Evolutionary conservation across 2,797 vertebrate genomes (phyloP), one percentile per base, ranked within the genome.

Genomic region (Platyrinchus mystaceus): DNA sequence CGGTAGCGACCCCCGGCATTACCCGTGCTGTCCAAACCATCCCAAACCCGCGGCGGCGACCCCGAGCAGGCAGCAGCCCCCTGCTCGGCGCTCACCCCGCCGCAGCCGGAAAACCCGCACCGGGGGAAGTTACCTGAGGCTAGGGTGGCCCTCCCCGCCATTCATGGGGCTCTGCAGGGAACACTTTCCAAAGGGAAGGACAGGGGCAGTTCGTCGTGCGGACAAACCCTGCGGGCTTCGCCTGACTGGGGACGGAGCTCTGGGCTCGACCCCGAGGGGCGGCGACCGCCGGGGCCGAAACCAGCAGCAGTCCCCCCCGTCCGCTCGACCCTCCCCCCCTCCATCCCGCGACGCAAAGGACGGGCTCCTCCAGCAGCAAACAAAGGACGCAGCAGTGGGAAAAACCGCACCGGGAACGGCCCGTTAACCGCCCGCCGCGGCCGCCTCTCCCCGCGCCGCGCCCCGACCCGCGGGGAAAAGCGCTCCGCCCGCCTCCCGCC

Each of bases 151-250:
- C 55, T 30, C 21, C 73, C n/a, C 26, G 27, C 39, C 76, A 28
- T 16, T 39, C 24, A 32, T 0, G 55, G 32, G 19, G 30, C 66
- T 58, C 67, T 20, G 52, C 41, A 19, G 14, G 0, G 17, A 70
- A 6, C 4, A 20, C 30, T 26, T 41, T 10, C 2, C 66, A 1
- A 44, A 7, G 44, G 62, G 24, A 41, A 30, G 26, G 73, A 14
- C 60, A 9, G 73, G 32, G 46, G 13, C 37, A 16, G n/a, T 8
- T 5, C 39, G 26, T 55, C 6, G 11, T 1, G 60, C 20, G 12
- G 32, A 21, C 18, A 66, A 21, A 23, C 14, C 39, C 73, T 0
- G 30, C 36, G 2, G 19, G 43, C 28, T 49, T 6, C 28, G 30
- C 53, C 44, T 12, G 59, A 7, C 21, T 0, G 34, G 11, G 49